Conservation (phyloP, 2,797 vertebrate genomes). For the Xiphophorus birchmanni region DNA sequence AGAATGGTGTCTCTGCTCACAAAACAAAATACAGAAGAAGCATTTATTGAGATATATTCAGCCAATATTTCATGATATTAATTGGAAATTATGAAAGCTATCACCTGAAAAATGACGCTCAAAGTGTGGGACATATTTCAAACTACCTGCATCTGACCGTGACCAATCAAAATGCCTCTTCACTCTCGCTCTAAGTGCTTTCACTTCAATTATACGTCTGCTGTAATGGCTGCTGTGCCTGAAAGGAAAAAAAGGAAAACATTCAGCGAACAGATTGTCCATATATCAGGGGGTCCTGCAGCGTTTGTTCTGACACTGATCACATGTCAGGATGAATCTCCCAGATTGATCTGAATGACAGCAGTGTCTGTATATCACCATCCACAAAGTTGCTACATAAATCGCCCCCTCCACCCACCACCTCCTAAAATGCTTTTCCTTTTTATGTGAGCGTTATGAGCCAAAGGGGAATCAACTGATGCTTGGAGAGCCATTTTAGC, state of each 20-base stretch:
- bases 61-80: not conserved
- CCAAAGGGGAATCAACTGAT: slow-evolving; percentile 54
- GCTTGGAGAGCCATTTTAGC: slow-evolving; percentile 56
- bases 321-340: slow-evolving; percentile 15
- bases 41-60: not conserved
- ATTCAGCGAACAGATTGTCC: not conserved
- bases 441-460: slow-evolving; percentile 30
- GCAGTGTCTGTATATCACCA: slow-evolving; percentile 7
- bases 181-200: not conserved
- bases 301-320: slow-evolving; percentile 31
- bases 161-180: slow-evolving; percentile 15
- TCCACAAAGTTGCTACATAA: slow-evolving; percentile 45
- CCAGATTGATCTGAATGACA: slow-evolving; percentile 38
- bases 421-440: slow-evolving; percentile 24
- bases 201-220: not conserved
- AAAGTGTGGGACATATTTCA: not conserved
- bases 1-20: not conserved
- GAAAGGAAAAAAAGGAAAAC: not conserved
- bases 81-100: not conserved
- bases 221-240: not conserved
- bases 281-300: slow-evolving; percentile 16
- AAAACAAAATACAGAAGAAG: not conserved
- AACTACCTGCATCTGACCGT: slow-evolving; percentile 9
- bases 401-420: slow-evolving; percentile 26
- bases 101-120: not conserved